Base-by-base conservation (phyloP, 2,888 invertebrate genomes). In the Anorthoa munda region DNA sequence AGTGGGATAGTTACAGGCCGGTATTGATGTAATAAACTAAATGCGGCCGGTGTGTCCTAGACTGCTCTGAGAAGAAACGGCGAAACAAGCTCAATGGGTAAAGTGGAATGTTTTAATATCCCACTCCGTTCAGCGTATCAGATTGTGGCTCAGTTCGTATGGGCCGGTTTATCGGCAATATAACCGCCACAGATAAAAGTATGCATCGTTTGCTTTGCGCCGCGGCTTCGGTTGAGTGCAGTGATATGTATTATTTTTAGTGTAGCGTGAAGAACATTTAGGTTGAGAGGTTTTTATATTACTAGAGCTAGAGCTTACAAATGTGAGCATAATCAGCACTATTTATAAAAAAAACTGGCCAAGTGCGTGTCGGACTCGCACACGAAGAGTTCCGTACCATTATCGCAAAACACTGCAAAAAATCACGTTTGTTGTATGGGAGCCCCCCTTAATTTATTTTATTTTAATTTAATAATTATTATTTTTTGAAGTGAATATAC, bases 31-130 rank as follows among this genome's bases (percentile, higher is more conserved):
- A 9, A 39, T 39, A 9, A 39, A 9, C 9, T 39, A 9, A 9
- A 39, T 7, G 39, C 9, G 39, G 39, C 39, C 39, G 9, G 39
- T 39, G 9, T 39, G 39, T 9, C 39, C 7, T 39, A 39, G 39
- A 39, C 39, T 39, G 9, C 39, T 39, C 39, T 39, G 9, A 39
- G 39, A 39, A 39, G 7, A 39, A 39, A 39, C 39, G 9, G 39
- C 39, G 39, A 39, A 39, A 39, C 39, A 39, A 39, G 9, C 39
- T 39, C 9, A 39, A 0, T 7, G 39, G 1, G 46, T 63, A 69
- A 73, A 81, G 77, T 75, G 67, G 58, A 59, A 77, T 66, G 31
- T 71, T 81, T 72, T 74, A 74, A 70, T 74, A 78, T 78, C 58
- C 59, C 15, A 31, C 21, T 21, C 15, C 12, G n/a, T 45, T 59